A percentile compares a stretch with the other conserved stretches of the same genome.
Conservation (phyloP, 2,797 vertebrate genomes). For the Mormyrus hasselquistii region DNA sequence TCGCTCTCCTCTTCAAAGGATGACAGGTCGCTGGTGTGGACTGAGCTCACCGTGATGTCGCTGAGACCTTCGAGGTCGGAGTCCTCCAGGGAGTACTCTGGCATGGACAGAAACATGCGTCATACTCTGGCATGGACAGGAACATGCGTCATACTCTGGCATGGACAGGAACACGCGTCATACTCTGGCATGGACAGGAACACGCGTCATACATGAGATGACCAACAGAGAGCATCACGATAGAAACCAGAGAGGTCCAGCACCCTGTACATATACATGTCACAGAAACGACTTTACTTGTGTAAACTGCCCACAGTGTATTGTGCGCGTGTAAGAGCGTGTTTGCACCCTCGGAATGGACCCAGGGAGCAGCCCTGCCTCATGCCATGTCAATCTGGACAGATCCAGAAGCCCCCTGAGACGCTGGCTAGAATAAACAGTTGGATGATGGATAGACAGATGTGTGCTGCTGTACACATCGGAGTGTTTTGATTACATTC, state of each 20-base stretch:
- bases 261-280: not conserved
- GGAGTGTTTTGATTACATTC: not conserved
- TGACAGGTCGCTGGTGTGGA: constrained; percentile 96
- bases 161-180: too few relatives aligned
- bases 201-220: not conserved
- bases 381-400: not conserved
- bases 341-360: not conserved
- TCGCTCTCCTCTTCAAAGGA: constrained; percentile 92
- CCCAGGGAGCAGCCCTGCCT: not conserved
- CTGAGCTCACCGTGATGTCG: constrained; percentile 96
- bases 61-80: constrained; percentile 92
- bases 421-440: not conserved
- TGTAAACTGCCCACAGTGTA: not conserved
- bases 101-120: too few relatives aligned
- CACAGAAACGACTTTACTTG: not conserved
- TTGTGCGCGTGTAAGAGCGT: not conserved
- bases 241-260: not conserved
- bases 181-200: constrained; percentile 5
- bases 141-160: constrained; percentile 53
- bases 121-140: not conserved
- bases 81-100: constrained; percentile 79
- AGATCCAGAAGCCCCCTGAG: not conserved
- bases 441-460: not conserved
- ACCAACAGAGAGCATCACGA: not conserved
- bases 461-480: not conserved